Percentiles rank a stretch among this genome's conserved stretches.
phyloP scores from a whole-genome alignment of 2,797 vertebrate genomes.

The Danio kyathit region DNA sequence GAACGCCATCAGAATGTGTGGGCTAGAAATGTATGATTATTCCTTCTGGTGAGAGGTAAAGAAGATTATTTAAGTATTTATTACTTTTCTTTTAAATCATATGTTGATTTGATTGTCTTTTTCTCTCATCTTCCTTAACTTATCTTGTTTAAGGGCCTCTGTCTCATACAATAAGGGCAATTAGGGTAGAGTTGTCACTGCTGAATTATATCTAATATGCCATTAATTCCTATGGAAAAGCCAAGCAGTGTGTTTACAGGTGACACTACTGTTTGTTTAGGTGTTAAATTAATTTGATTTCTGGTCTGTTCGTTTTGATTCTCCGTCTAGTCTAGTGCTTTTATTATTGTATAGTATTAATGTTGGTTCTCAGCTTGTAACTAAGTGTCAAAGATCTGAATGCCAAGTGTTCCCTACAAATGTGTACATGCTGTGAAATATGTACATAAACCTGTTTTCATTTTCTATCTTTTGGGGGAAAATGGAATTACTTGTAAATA shows the following conservation, averaged over 20 bases:
- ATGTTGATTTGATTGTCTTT: constrained; percentile 47
- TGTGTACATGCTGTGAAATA: constrained; percentile 14
- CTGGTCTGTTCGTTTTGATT: background rate
- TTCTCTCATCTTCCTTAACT: constrained; percentile 56
- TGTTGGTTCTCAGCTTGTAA: constrained; percentile 8
- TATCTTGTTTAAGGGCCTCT: constrained; percentile 61
- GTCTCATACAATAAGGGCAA: constrained; percentile 21
- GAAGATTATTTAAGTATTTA: constrained; percentile 78
- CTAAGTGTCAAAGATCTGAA: constrained; percentile 10
- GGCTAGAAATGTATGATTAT: background rate
- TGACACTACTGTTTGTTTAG: constrained; percentile 10
- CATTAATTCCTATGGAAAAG: constrained; percentile 40
- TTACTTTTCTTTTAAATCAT: constrained; percentile 65
- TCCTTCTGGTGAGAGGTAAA: constrained; percentile 21
- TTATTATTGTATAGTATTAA: constrained; percentile 39
- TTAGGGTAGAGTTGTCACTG: constrained; percentile 3
- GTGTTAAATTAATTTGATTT: background rate
- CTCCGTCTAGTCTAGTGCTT: background rate
- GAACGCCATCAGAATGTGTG: background rate
- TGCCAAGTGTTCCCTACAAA: constrained; percentile 16
- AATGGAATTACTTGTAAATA: constrained; percentile 61
- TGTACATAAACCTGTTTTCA: constrained; percentile 42
- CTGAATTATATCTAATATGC: constrained; percentile 16
- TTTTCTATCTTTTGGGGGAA: constrained; percentile 59
- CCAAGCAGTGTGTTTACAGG: constrained; percentile 24